Percentiles rank a stretch among this genome's conserved stretches.
These are phyloP conservation scores for Globodera rostochiensis DNA, from an alignment of 1,140 invertebrate species.

Conservation along the genomic window DNA sequence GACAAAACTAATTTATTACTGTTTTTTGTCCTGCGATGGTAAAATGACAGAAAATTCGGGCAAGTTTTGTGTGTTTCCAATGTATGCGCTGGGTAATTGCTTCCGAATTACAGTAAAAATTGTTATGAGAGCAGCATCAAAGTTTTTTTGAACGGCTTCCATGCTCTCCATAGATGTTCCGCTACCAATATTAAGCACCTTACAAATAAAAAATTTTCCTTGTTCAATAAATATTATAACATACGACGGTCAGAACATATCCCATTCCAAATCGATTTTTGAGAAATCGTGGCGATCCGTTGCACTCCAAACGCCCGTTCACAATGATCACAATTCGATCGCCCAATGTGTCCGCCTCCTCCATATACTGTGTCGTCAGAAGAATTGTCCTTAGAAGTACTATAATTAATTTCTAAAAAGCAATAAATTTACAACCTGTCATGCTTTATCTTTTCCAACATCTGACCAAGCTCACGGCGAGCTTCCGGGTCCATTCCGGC, in stretches of 20 bases:
- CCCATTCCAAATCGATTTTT: slow-evolving; percentile 67
- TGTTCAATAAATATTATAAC: not conserved
- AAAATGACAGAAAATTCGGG: slow-evolving; percentile 50
- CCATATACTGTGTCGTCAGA: slow-evolving; percentile 95
- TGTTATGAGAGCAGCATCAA: not conserved
- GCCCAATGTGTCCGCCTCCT: slow-evolving; percentile 90
- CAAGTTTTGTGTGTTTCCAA: slow-evolving; percentile 31
- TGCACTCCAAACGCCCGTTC: slow-evolving; percentile 72
- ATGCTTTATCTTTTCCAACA: slow-evolving; percentile 67
- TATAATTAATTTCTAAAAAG: not conserved
- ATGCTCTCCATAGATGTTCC: not conserved
- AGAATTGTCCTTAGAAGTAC: slow-evolving; percentile 66
- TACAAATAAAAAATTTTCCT: not conserved
- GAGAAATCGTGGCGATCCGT: slow-evolving; percentile 73
- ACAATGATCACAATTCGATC: slow-evolving; percentile 71
- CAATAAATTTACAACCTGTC: slow-evolving; percentile 24
- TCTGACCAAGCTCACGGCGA: slow-evolving; percentile 69
- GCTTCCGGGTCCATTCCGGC: slow-evolving; percentile 71
- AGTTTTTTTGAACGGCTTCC: not conserved
- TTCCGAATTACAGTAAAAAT: slow-evolving; percentile 45
- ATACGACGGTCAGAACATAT: slow-evolving; percentile 48
- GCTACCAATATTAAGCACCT: not conserved
- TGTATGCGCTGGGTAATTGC: slow-evolving; percentile 32
- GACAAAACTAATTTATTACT: slow-evolving; percentile 20
- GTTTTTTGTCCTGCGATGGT: slow-evolving; percentile 44